Conservation (phyloP, 64 coral and sea anemone genomes). For the Trachythela sp. region DNA sequence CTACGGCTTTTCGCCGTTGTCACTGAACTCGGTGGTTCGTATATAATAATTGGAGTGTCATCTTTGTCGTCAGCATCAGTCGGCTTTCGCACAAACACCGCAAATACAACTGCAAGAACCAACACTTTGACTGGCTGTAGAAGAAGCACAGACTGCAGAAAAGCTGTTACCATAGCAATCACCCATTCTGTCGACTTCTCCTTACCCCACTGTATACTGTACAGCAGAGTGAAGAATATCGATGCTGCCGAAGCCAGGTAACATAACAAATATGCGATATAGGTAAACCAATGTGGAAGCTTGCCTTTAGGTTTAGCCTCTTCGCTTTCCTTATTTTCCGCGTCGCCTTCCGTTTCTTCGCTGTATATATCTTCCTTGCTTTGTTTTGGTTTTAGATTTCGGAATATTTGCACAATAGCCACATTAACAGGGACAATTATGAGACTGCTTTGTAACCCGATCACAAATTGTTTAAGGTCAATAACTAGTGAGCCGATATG, state of each 20-base stretch:
- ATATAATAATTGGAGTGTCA: background rate
- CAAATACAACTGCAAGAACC: conserved; percentile 55
- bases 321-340: background rate
- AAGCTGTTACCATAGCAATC: conserved; percentile 59
- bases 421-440: conserved; percentile 90
- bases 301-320: conserved; percentile 7
- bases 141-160: conserved; percentile 73
- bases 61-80: conserved; percentile 39
- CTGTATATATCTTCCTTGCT: background rate
- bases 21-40: background rate
- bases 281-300: conserved; percentile 56
- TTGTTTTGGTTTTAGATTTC: conserved; percentile 59
- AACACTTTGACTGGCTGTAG: conserved; percentile 89
- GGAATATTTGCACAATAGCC: conserved; percentile 76
- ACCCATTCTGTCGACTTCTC: conserved; percentile 41
- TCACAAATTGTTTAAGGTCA: conserved; percentile 8
- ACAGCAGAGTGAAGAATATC: conserved; percentile 71
- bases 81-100: conserved; percentile 72
- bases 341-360: background rate
- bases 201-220: conserved; percentile 67
- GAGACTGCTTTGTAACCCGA: conserved; percentile 65
- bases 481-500: conserved; percentile 50
- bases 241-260: conserved; percentile 33
- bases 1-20: conserved; percentile 6
- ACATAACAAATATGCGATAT: conserved; percentile 70